A percentile compares a stretch with the other conserved stretches of the same genome.
Evolutionary conservation across 2,797 vertebrate genomes (phyloP).

Genomic region (Oryzias sinensis): DNA sequence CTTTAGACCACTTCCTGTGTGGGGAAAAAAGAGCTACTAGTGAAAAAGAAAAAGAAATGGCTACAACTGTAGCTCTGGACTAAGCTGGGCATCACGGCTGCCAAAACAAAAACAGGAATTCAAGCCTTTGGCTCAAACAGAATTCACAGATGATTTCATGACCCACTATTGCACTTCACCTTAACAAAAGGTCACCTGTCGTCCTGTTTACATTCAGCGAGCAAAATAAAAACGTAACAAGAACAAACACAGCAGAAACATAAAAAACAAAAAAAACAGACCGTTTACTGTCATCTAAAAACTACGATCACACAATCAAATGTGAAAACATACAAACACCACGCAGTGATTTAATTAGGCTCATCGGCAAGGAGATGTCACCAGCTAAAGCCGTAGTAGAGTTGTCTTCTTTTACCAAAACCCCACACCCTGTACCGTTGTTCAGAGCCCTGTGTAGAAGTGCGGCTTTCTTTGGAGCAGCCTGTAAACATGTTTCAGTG

Average conservation of each 20-base stretch:
- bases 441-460: constrained; percentile 54
- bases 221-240: neutral
- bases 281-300: neutral
- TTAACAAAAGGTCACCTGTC: constrained; percentile 2
- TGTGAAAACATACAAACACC: constrained; percentile 37
- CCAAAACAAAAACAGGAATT: constrained; percentile 1
- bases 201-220: constrained; percentile 5
- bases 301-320: constrained; percentile 6
- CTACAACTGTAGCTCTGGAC: neutral
- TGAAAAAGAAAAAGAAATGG: constrained; percentile 1
- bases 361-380: constrained; percentile 22
- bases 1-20: constrained; percentile 5
- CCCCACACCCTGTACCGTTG: constrained; percentile 27
- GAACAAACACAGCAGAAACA: constrained; percentile 14
- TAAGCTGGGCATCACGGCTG: neutral
- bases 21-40: neutral
- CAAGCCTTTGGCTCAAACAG: neutral
- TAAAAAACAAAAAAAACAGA: neutral
- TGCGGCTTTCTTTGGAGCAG: constrained; percentile 28
- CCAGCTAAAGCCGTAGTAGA: constrained; percentile 36
- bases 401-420: constrained; percentile 15
- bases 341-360: constrained; percentile 53
- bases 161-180: constrained; percentile 51
- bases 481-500: constrained; percentile 63
- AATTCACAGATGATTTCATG: constrained; percentile 1